A percentile compares a stretch with the other conserved stretches of the same genome.
Evolutionary conservation across 2,888 invertebrate species (phyloP).

Genomic region (Caenorhabditis sp.): DNA sequence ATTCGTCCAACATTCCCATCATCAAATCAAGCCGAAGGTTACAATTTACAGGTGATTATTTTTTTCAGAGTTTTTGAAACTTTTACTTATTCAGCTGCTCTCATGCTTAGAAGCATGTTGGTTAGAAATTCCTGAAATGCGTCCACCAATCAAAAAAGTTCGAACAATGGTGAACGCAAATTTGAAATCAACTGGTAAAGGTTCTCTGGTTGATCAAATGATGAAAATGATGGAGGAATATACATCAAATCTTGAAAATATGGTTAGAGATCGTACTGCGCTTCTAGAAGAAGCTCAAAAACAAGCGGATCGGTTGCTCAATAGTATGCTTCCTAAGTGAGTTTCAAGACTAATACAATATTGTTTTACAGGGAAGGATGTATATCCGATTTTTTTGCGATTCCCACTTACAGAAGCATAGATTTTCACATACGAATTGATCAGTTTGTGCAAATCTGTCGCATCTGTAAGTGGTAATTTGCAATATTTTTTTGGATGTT

Average conservation of each 20-base stretch:
- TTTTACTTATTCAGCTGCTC: slow-evolving; percentile 52
- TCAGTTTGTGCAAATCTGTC: slow-evolving; percentile 44
- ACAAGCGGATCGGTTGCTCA: slow-evolving; percentile 68
- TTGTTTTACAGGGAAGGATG: too few relatives aligned
- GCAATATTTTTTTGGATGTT: not conserved
- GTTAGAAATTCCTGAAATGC: slow-evolving; percentile 68
- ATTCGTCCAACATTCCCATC: slow-evolving; percentile 67
- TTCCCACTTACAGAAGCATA: slow-evolving; percentile 40
- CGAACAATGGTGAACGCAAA: slow-evolving; percentile 65
- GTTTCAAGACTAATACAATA: too few relatives aligned
- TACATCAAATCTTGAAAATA: slow-evolving; percentile 66
- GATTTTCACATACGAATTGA: slow-evolving; percentile 32
- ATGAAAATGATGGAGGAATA: slow-evolving; percentile 70
- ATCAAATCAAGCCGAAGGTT: slow-evolving; percentile 55
- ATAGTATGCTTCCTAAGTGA: slow-evolving; percentile 68
- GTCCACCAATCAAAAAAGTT: slow-evolving; percentile 67
- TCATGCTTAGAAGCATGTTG: slow-evolving; percentile 69
- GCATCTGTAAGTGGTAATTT: slow-evolving; percentile 40
- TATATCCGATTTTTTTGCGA: slow-evolving; percentile 17
- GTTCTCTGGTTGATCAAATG: slow-evolving; percentile 69
- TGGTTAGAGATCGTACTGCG: slow-evolving; percentile 66
- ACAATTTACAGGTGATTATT: slow-evolving; percentile 58
- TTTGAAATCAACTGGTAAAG: slow-evolving; percentile 64
- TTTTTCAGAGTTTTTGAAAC: not conserved
- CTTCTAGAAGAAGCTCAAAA: slow-evolving; percentile 69